These are phyloP conservation scores for Macquaria australasica DNA, from an alignment of 2,113 vertebrate genomes.

Conservation along the genomic window DNA sequence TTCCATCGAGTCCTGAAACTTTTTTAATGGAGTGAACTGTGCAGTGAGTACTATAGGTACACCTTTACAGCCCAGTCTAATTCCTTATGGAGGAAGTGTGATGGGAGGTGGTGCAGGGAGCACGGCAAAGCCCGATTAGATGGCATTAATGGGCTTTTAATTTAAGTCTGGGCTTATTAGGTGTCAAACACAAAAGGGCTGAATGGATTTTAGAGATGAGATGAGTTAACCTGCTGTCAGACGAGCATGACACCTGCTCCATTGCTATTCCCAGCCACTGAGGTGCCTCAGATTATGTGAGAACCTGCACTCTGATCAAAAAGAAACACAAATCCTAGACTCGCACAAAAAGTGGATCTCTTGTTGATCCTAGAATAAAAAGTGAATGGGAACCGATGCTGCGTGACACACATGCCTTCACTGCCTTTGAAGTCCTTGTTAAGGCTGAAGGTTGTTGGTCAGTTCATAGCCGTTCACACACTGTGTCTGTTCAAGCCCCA, in stretches of 20 bases:
- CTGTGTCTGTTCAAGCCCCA: background rate
- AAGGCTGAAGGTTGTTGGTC: slow-evolving; percentile 34
- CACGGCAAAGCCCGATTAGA: slow-evolving; percentile 68
- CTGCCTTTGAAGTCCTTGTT: slow-evolving; percentile 33
- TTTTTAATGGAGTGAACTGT: slow-evolving; percentile 57
- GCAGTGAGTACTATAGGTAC: slow-evolving; percentile 39
- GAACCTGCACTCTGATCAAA: slow-evolving; percentile 57
- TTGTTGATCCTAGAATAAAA: slow-evolving; percentile 39
- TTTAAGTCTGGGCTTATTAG: slow-evolving; percentile 77
- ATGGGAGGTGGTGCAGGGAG: slow-evolving; percentile 45
- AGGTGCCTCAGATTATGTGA: slow-evolving; percentile 46
- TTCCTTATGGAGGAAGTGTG: slow-evolving; percentile 51
- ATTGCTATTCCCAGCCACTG: slow-evolving; percentile 41
- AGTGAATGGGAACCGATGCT: slow-evolving; percentile 1
- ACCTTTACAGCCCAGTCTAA: slow-evolving; percentile 46
- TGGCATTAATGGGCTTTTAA: slow-evolving; percentile 79
- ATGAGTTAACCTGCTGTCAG: slow-evolving; percentile 67
- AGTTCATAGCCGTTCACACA: slow-evolving; percentile 14
- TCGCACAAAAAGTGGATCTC: slow-evolving; percentile 8
- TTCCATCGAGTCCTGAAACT: slow-evolving; percentile 47
- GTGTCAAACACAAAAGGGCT: slow-evolving; percentile 78
- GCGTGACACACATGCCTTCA: background rate
- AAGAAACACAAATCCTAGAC: slow-evolving; percentile 46
- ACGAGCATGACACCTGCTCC: slow-evolving; percentile 49
- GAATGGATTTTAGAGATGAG: slow-evolving; percentile 75